Base-by-base conservation (phyloP, 2,113 vertebrate species). In the Pygoscelis antarcticus region DNA sequence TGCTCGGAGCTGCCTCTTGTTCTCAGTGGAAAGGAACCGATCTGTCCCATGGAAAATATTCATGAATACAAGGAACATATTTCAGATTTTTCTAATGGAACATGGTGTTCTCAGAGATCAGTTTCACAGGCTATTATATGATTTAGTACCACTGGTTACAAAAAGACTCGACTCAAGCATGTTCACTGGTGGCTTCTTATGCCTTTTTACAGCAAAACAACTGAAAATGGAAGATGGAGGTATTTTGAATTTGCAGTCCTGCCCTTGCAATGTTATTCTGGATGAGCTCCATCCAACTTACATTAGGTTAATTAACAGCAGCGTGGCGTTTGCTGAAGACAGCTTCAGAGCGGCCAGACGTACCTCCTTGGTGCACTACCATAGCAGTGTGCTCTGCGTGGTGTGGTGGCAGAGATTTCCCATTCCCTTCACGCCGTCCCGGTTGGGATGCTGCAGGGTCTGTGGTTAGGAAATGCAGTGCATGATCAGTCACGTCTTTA, bases 351-450 rank as follows among this genome's bases (percentile, higher is more conserved):
- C 10, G 22, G 49, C 42, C 81, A 79, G 65, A 16, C 4, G 1
- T 18, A 61, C 7, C 55, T 64, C 26, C 38, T 3, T 7, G 26
- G 34, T 7, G 13, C n/a, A 9, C 46, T 49, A 13, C 8, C 17
- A 15, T 21, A 19, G 42, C 0, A 2, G 18, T 16, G 32, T 6
- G 29, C 60, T 66, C 30, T 19, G 19, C 0, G 0, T 25, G 36
- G 16, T 5, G 42, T 9, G 15, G 22, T 8, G 22, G 36, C 38
- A 20, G 27, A 40, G 64, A 26, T 10, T 46, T 42, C n/a, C 58
- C 68, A 13, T 14, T 75, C 44, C 44, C 47, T 32, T 55, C 44
- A 6, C 0, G 0, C 66, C 6, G 0, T 5, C 52, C 21, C 4
- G 1, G 11, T 0, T 26, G 58, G 38, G 36, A 42, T 51, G 44